A percentile compares a stretch with the other conserved stretches of the same genome.
These are phyloP conservation scores for Stomorhina lunata DNA, from an alignment of 2,888 invertebrate species.

Conservation along the genomic window DNA sequence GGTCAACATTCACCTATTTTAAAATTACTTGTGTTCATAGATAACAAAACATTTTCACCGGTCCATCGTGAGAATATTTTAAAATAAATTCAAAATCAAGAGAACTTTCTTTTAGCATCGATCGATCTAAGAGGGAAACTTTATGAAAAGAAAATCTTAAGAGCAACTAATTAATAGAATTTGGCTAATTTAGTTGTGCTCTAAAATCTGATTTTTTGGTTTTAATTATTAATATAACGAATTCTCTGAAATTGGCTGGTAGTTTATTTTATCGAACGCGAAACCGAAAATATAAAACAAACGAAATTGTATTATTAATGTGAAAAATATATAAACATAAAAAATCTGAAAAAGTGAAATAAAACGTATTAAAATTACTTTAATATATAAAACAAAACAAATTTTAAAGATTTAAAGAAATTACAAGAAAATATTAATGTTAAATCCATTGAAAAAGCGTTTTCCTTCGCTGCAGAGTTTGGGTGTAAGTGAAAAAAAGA, in stretches of 20 bases:
- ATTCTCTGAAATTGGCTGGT: constrained; percentile 46
- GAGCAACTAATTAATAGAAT: constrained; percentile 26
- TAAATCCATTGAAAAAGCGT: constrained; percentile 80
- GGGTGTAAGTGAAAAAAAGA: constrained; percentile 79
- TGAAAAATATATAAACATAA: constrained; percentile 16
- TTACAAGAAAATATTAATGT: constrained; percentile 69
- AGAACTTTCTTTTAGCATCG: neutral
- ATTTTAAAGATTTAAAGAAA: constrained; percentile 3
- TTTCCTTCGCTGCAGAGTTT: constrained; percentile 82
- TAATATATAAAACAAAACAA: neutral
- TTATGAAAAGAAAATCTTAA: constrained; percentile 12
- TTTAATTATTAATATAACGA: constrained; percentile 38
- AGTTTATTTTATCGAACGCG: constrained; percentile 31
- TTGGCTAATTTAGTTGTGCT: neutral
- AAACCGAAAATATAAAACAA: constrained; percentile 19
- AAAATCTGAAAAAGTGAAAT: neutral
- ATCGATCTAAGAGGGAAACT: neutral
- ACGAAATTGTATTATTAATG: constrained; percentile 19
- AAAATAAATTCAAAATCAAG: constrained; percentile 29
- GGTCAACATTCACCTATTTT: neutral
- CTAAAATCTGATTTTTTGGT: constrained; percentile 3
- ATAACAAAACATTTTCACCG: neutral
- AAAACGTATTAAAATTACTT: constrained; percentile 14
- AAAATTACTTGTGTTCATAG: neutral
- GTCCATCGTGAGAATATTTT: neutral